Evolutionary conservation across 2,797 vertebrate genomes (phyloP).

Genomic region (Valencia hispanica): DNA sequence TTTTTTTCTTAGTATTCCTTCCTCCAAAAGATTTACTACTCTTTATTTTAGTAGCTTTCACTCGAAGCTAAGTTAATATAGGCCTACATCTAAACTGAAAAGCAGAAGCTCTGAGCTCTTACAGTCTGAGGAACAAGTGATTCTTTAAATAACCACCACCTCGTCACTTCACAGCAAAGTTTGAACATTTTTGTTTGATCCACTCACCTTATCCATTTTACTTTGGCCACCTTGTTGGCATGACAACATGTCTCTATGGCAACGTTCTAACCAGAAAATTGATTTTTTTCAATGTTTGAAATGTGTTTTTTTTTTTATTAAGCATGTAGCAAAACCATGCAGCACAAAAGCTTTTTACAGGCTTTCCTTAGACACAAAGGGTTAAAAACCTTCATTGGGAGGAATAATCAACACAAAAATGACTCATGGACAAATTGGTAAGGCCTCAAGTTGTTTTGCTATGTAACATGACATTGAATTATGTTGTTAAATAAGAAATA

Average conservation of each 20-base stretch:
- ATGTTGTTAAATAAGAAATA: slow-evolving; percentile 34
- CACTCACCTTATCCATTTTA: slow-evolving; percentile 42
- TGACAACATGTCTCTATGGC: slow-evolving; percentile 75
- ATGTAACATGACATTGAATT: not conserved
- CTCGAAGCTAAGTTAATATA: slow-evolving; percentile 43
- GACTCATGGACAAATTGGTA: not conserved
- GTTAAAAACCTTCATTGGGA: slow-evolving; percentile 20
- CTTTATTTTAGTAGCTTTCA: slow-evolving; percentile 33
- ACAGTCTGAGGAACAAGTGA: slow-evolving; percentile 34
- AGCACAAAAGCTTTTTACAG: slow-evolving; percentile 33
- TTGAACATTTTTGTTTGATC: slow-evolving; percentile 34
- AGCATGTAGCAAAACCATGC: not conserved
- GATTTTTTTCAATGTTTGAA: slow-evolving; percentile 46
- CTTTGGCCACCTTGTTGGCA: slow-evolving; percentile 64
- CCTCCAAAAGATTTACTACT: slow-evolving; percentile 28
- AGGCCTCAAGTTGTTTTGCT: not conserved
- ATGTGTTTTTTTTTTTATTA: slow-evolving; percentile 35
- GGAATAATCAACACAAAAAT: slow-evolving; percentile 10
- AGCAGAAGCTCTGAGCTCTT: slow-evolving; percentile 24
- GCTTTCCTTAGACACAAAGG: slow-evolving; percentile 22
- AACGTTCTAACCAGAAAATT: slow-evolving; percentile 63
- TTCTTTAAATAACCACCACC: slow-evolving; percentile 37
- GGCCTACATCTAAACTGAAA: slow-evolving; percentile 32
- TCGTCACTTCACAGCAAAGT: slow-evolving; percentile 30
- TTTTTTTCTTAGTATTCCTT: slow-evolving; percentile 48